Base-by-base conservation (phyloP, 2,888 invertebrate species). In the Poecilobothrus nobilitatus region DNA sequence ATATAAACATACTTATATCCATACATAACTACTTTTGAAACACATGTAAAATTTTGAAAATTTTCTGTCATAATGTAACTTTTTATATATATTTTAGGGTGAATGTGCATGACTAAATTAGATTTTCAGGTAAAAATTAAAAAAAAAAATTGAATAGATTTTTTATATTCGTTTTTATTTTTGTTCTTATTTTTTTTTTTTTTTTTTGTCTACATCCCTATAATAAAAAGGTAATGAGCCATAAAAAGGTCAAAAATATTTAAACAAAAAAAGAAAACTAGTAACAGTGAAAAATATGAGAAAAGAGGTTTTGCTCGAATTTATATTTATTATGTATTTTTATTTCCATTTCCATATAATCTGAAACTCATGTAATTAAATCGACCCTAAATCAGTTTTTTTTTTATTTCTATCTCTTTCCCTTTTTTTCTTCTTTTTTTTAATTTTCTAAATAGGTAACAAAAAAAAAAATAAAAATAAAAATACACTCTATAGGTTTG, bases 341-440 rank as follows among this genome's bases (percentile, higher is more conserved):
- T 15, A 44, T n/a, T 53, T 18, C 6, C 15, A 18, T 53, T 53
- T 37, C 37, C n/a, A n/a, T 41, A 15, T 53, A 53, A n/a, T 6
- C 53, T 18, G 7, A 53, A 53, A 53, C 15, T 53, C 53, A 18
- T 53, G 53, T 53, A 53, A 53, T 53, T 53, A 53, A 53, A 53
- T 53, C 53, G 53, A 53, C 53, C 53, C 53, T 53, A 53, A 53
- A 53, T 53, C 53, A 53, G 53, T 53, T 18, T 12, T 53, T 53
- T 53, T 37, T 37, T 37, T 8, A 37, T 37, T 37, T 37, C 37
- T 37, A 10, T 37, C 12, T 37, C 4, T 37, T 8, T 10, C 12
- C 7, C 1, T 37, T 8, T 34, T 37, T 37, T 37, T 37, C 7
- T 37, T 37, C 9, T 37, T 37, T 7, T 7, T 37, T 10, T 12